Percentiles rank a stretch among this genome's conserved stretches.
Conservation (phyloP, 2,888 invertebrate genomes). For the Nematopogon swammerdamellus region DNA sequence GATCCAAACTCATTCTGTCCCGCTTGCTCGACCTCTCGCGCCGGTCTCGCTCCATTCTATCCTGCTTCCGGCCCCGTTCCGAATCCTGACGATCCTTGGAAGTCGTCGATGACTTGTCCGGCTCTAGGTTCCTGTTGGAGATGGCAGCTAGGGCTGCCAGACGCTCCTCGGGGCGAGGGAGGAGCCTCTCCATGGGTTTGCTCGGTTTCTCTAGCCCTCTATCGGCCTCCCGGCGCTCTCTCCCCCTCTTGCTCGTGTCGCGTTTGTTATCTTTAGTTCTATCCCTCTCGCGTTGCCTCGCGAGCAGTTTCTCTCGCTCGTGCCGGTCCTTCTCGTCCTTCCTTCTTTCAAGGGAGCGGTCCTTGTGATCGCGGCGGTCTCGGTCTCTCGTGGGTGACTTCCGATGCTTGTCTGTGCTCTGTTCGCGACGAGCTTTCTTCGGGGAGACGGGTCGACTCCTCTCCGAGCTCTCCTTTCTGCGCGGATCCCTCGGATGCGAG, state of each 20-base stretch:
- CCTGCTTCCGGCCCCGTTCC: slow-evolving; percentile 46
- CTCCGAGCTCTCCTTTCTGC: slow-evolving; percentile 46
- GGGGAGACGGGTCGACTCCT: slow-evolving; percentile 49
- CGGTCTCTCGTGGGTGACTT: slow-evolving; percentile 46
- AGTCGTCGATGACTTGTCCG: slow-evolving; percentile 41
- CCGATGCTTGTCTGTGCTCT: slow-evolving; percentile 37
- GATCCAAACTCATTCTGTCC: slow-evolving; percentile 44
- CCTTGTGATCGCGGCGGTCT: slow-evolving; percentile 51
- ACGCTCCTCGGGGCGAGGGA: slow-evolving; percentile 63
- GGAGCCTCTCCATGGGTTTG: slow-evolving; percentile 58
- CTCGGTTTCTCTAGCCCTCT: slow-evolving; percentile 62
- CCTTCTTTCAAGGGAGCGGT: slow-evolving; percentile 43
- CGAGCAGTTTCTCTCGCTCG: slow-evolving; percentile 64
- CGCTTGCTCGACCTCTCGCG: slow-evolving; percentile 37
- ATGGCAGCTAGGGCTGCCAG: slow-evolving; percentile 57
- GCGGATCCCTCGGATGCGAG: slow-evolving; percentile 37
- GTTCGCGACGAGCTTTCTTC: slow-evolving; percentile 40
- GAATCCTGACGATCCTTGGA: slow-evolving; percentile 49
- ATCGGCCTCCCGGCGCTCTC: slow-evolving; percentile 36
- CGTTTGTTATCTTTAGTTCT: slow-evolving; percentile 42
- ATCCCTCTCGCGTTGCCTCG: slow-evolving; percentile 63
- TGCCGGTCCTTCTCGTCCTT: slow-evolving; percentile 58
- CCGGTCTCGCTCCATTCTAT: slow-evolving; percentile 48
- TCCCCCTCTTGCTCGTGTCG: slow-evolving; percentile 51
- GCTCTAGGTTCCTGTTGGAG: slow-evolving; percentile 38